A percentile compares a stretch with the other conserved stretches of the same genome.
Conservation (phyloP, 23 tunicate species). For the Halocynthia aurantium region DNA sequence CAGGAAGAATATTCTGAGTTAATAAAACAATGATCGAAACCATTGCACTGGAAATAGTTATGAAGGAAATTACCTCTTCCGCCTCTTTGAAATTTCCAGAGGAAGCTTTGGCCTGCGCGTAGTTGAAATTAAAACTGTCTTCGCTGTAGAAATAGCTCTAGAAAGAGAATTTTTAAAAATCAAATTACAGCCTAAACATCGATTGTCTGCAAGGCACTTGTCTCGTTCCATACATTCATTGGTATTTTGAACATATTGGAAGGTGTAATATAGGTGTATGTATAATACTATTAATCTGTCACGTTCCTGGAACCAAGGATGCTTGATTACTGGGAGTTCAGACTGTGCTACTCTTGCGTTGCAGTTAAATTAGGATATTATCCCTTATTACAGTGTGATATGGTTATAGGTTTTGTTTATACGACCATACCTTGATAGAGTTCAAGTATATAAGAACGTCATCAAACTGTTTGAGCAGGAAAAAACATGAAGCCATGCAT, state of each 20-base stretch:
- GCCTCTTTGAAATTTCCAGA: slow-evolving; percentile 97
- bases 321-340: no score
- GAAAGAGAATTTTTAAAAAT: not conserved
- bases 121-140: slow-evolving; percentile 92
- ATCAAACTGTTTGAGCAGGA: slow-evolving; percentile 91
- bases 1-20: not conserved
- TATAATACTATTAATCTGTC: no score
- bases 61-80: slow-evolving; percentile 69
- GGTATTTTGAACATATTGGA: no score
- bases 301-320: no score
- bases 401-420: no score
- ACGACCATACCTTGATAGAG: slow-evolving; percentile 75
- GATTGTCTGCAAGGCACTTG: not conserved
- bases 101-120: slow-evolving; percentile 94
- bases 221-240: no score
- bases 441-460: slow-evolving; percentile 92
- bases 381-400: no score
- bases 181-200: no score
- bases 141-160: slow-evolving; percentile 96
- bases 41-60: not conserved
- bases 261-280: no score
- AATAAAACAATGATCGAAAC: not conserved
- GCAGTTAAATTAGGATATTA: no score
- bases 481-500: slow-evolving; percentile 99
- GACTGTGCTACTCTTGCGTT: no score